Conservation (phyloP, 2,113 vertebrate species). For the Thermophis baileyi region DNA sequence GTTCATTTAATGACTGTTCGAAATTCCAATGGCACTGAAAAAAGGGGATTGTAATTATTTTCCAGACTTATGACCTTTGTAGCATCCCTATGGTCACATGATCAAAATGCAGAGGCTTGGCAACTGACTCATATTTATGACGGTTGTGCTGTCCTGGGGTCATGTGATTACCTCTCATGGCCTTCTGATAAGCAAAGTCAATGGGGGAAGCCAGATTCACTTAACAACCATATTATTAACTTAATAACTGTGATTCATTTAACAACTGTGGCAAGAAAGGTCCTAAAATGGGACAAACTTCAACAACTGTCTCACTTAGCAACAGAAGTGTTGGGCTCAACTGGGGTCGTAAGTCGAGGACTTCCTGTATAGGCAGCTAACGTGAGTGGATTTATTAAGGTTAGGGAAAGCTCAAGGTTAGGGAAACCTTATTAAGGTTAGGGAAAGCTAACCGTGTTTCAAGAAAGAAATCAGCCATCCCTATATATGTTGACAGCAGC, state of each 20-base stretch:
- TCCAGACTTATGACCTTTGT: background rate
- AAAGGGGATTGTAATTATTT: too few relatives aligned
- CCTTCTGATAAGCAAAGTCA: background rate
- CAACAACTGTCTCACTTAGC: too few relatives aligned
- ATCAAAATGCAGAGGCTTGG: background rate
- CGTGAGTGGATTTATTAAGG: background rate
- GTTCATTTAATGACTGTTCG: too few relatives aligned
- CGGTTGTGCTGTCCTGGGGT: rapidly evolving
- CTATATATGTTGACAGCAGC: background rate
- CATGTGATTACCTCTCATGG: background rate
- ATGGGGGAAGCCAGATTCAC: background rate
- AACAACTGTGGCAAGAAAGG: too few relatives aligned
- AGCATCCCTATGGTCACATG: background rate
- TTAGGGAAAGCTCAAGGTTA: background rate
- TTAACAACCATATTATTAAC: too few relatives aligned
- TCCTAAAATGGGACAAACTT: too few relatives aligned
- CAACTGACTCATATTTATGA: background rate
- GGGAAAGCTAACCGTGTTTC: background rate
- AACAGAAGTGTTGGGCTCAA: background rate
- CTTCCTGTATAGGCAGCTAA: background rate
- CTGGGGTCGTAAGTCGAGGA: background rate
- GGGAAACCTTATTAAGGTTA: background rate
- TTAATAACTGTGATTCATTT: too few relatives aligned
- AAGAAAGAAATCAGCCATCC: background rate
- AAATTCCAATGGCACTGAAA: too few relatives aligned